phyloP scores from a whole-genome alignment of 2,888 invertebrate species.

The Morpho achilles region DNA sequence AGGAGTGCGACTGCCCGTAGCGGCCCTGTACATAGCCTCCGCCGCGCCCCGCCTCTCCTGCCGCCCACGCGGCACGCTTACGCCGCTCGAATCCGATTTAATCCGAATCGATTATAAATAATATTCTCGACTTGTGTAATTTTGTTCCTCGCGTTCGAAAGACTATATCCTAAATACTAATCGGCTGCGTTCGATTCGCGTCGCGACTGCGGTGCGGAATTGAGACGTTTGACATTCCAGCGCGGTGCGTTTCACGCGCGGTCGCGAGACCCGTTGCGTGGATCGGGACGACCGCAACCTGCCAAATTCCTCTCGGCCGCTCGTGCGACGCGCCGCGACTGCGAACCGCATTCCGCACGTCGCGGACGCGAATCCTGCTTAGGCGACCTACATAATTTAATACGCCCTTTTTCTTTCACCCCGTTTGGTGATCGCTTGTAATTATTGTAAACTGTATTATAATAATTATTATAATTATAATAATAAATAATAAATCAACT shows the following conservation, averaged over 20 bases:
- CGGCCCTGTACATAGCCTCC: slow-evolving; percentile 58
- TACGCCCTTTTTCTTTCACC: slow-evolving; percentile 79
- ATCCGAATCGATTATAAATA: slow-evolving; percentile 76
- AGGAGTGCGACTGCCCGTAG: slow-evolving; percentile 96
- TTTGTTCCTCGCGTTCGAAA: slow-evolving; percentile 79
- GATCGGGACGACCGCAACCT: slow-evolving; percentile 77
- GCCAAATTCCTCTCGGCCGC: slow-evolving; percentile 72
- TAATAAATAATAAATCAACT: slow-evolving; percentile 75
- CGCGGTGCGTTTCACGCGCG: slow-evolving; percentile 20
- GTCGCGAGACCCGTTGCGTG: slow-evolving; percentile 20
- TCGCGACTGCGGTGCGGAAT: slow-evolving; percentile 35
- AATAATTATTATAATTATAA: slow-evolving; percentile 78
- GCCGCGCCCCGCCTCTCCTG: slow-evolving; percentile 37
- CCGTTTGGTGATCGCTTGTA: slow-evolving; percentile 79
- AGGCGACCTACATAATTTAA: slow-evolving; percentile 69
- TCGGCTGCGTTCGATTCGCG: slow-evolving; percentile 37
- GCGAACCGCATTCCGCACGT: slow-evolving; percentile 84
- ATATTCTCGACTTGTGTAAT: slow-evolving; percentile 78
- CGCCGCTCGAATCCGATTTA: slow-evolving; percentile 73
- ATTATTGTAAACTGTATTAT: slow-evolving; percentile 80
- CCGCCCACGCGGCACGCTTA: slow-evolving; percentile 52
- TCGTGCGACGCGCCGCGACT: slow-evolving; percentile 88
- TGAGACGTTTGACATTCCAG: slow-evolving; percentile 25
- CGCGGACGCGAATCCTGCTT: slow-evolving; percentile 38
- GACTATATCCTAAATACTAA: slow-evolving; percentile 75